Evolutionary conservation across 2,888 invertebrate genomes (phyloP), one percentile per base, ranked within the genome.

Genomic region (Drosophila engyochracea): DNA sequence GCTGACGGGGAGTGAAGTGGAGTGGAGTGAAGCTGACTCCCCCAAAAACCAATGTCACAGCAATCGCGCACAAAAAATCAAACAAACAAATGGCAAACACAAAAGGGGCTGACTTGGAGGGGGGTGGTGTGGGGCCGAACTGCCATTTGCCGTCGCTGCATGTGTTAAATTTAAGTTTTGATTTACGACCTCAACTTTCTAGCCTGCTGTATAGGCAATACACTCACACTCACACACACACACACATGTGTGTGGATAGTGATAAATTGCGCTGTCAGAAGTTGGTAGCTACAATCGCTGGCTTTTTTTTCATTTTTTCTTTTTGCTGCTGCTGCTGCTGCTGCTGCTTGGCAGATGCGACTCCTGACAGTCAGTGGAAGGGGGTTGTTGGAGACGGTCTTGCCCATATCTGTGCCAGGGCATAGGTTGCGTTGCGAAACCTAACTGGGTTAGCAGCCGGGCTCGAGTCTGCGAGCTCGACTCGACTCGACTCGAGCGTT

Each of bases 241-340:
- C 66, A 54, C 33, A 53, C 63, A 28, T 44, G 31, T 58, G 31
- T 70, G 73, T 58, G 72, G 70, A 82, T 90, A 90, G 92, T 92
- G 92, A 92, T 92, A 92, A 92, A 92, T 92, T 92, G 92, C 91
- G 88, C 87, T 92, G 92, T 91, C 92, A 92, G 82, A 87, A 89
- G 88, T 89, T 90, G 85, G 71, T 90, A 90, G 88, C 85, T 84
- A 85, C 85, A 85, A 85, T 89, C 87, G 85, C 85, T 67, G 76
- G 70, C 77, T 71, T 66, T 19, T 55, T 65, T 60, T 30, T 60
- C 37, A 9, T 14, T 53, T 4, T 14, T 19, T 14, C 16, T 25
- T 55, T 16, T 25, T 39, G 14, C 55, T 55, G 12, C 37, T 37
- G 37, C 55, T 55, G 12, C 37, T 37, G 35, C 25, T 41, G 55